Conservation (phyloP, 2,113 vertebrate genomes). For the Perccottus glenii region DNA sequence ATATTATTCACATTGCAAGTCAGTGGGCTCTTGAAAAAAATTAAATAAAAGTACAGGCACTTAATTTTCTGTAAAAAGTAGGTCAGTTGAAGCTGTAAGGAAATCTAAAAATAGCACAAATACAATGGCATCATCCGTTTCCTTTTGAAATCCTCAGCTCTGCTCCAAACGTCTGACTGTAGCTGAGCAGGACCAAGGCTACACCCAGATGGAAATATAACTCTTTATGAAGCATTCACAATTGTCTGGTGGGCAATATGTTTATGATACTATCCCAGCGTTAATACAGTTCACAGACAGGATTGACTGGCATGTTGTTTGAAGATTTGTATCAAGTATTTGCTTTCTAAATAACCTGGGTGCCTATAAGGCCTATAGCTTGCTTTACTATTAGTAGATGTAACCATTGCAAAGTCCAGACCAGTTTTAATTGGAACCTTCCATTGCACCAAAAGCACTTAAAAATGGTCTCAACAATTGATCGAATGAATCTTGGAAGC, state of each 20-base stretch:
- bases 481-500: too few species aligned
- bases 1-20: slow-evolving; percentile 24
- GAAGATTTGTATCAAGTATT: too few species aligned
- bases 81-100: slow-evolving; percentile 44
- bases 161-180: slow-evolving; percentile 2
- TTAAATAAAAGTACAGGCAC: slow-evolving; percentile 61
- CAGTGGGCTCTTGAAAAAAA: slow-evolving; percentile 21
- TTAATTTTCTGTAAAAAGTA: slow-evolving; percentile 60
- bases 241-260: not conserved
- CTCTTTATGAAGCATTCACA: slow-evolving; percentile 10
- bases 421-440: too few species aligned
- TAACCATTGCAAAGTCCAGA: too few species aligned
- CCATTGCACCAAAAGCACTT: too few species aligned
- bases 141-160: slow-evolving; percentile 10
- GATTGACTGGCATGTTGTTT: too few species aligned
- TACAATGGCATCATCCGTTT: slow-evolving; percentile 22
- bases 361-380: too few species aligned
- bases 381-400: too few species aligned
- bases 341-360: too few species aligned
- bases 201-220: slow-evolving; percentile 37
- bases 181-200: slow-evolving; percentile 12
- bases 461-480: too few species aligned
- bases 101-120: slow-evolving; percentile 36
- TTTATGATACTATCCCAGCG: not conserved
- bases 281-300: too few species aligned